These are phyloP conservation scores for Chaetophractus vellerosus DNA, from an alignment of 2,797 vertebrate species.

Conservation along the genomic window DNA sequence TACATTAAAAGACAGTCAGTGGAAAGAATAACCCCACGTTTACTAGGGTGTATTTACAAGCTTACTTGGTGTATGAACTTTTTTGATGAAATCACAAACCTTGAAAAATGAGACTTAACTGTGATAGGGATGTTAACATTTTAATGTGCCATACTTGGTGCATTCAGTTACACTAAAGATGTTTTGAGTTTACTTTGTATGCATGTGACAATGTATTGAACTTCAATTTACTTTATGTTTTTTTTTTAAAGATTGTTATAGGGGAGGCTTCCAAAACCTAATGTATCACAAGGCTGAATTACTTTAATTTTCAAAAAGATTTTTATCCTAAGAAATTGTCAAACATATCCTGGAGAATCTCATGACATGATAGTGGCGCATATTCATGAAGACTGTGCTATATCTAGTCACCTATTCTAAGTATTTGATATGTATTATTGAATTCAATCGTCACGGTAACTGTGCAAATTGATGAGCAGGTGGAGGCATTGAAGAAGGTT, in stretches of 20 bases:
- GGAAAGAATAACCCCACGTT: neutral
- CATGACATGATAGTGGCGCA: neutral
- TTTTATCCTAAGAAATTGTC: neutral
- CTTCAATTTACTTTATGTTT: neutral
- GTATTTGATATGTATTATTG: neutral
- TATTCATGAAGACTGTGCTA: neutral
- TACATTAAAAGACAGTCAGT: neutral
- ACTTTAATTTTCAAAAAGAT: neutral
- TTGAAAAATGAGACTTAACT: constrained; percentile 22
- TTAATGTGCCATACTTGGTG: neutral
- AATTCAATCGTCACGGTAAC: neutral
- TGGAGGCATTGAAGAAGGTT: neutral
- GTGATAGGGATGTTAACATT: neutral
- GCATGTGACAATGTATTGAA: neutral
- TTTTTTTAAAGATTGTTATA: neutral
- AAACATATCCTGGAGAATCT: neutral
- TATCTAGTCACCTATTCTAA: neutral
- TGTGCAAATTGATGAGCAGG: neutral
- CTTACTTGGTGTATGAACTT: constrained; percentile 51
- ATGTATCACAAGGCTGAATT: neutral
- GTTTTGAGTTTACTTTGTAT: neutral
- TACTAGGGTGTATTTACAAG: neutral
- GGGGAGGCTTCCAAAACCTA: neutral
- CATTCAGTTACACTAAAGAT: neutral
- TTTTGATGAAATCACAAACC: constrained; percentile 52